Evolutionary conservation across 2,888 invertebrate species (phyloP).

Genomic region (Eulithis prunata): DNA sequence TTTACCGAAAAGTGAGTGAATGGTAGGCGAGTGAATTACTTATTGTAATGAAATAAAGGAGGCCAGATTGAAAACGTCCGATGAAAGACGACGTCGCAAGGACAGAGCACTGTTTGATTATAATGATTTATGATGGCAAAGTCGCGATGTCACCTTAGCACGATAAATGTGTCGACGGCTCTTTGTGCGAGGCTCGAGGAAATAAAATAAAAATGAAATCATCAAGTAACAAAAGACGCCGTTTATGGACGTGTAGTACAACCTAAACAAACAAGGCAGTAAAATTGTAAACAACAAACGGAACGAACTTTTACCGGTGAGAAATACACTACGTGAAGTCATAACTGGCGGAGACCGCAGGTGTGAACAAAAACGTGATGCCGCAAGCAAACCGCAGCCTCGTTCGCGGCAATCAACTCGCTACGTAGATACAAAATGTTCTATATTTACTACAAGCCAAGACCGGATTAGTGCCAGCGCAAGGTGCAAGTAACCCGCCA

Average conservation of each 20-base stretch:
- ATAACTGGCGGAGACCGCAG: constrained; percentile 68
- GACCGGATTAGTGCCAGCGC: constrained; percentile 64
- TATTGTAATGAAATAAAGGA: constrained; percentile 83
- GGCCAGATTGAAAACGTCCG: constrained; percentile 80
- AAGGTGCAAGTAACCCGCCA: constrained; percentile 65
- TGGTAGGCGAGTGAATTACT: constrained; percentile 80
- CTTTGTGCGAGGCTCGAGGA: constrained; percentile 52
- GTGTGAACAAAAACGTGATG: constrained; percentile 70
- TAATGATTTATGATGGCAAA: constrained; percentile 82
- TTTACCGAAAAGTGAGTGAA: constrained; percentile 80
- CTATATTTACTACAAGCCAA: constrained; percentile 72
- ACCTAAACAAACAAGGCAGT: constrained; percentile 44
- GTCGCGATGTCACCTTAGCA: constrained; percentile 74
- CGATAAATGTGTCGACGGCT: constrained; percentile 72
- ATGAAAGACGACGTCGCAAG: constrained; percentile 72
- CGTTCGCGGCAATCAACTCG: constrained; percentile 69
- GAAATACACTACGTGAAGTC: constrained; percentile 48
- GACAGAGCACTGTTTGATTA: constrained; percentile 70
- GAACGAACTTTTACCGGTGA: constrained; percentile 37
- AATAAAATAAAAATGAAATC: constrained; percentile 53
- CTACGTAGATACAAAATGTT: constrained; percentile 49
- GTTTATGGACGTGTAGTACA: constrained; percentile 40
- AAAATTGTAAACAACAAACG: constrained; percentile 40
- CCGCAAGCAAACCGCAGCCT: constrained; percentile 66
- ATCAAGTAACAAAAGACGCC: constrained; percentile 47